Conservation (phyloP, 2,797 vertebrate species). For the Sphaeramia orbicularis region DNA sequence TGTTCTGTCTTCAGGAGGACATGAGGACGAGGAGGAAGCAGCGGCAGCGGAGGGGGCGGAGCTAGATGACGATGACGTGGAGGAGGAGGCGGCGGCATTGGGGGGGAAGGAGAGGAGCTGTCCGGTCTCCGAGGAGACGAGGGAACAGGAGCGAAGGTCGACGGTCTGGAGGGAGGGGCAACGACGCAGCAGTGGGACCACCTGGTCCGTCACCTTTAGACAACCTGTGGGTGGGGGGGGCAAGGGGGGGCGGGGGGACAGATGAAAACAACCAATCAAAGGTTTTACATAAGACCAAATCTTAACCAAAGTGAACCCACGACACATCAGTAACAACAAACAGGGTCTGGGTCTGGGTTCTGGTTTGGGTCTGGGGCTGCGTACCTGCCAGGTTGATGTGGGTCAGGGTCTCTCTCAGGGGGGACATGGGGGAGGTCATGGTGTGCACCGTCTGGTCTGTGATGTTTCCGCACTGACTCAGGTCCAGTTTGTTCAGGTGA, state of each 20-base stretch:
- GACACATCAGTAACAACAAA: too few relatives aligned
- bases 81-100: conserved; percentile 65
- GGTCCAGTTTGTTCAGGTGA: conserved; percentile 89
- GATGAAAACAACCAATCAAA: too few relatives aligned
- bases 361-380: background rate
- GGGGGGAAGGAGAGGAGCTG: conserved; percentile 87
- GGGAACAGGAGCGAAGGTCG: conserved; percentile 90
- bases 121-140: conserved; percentile 87
- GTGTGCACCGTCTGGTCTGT: conserved; percentile 90
- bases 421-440: conserved; percentile 88
- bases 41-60: conserved; percentile 74
- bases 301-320: too few relatives aligned
- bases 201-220: conserved; percentile 91
- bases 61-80: conserved; percentile 73
- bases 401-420: conserved; percentile 89
- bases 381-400: conserved; percentile 91
- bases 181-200: conserved; percentile 88
- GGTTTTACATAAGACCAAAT: too few relatives aligned
- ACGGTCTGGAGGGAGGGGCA: conserved; percentile 88
- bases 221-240: conserved; percentile 90
- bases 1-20: conserved; percentile 88
- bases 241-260: too few relatives aligned
- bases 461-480: conserved; percentile 90
- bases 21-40: conserved; percentile 74
- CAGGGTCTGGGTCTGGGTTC: background rate